These are phyloP conservation scores for Globia sparganii DNA, from an alignment of 2,888 invertebrate species.

Conservation along the genomic window DNA sequence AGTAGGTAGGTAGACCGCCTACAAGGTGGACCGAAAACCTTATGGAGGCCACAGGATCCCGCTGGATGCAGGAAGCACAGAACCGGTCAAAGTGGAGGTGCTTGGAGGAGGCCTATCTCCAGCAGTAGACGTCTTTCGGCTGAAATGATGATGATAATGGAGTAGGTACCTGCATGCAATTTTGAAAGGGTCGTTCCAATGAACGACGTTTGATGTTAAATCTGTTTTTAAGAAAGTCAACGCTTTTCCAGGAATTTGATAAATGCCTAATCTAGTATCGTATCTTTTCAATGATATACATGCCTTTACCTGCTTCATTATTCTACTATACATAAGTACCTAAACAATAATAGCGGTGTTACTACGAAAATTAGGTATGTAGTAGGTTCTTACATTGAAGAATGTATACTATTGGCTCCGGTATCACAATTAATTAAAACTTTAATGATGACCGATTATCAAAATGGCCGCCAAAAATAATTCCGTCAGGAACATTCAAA, in stretches of 20 bases:
- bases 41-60: too few species aligned
- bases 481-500: too few species aligned
- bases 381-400: neutral
- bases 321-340: neutral
- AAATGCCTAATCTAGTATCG: neutral
- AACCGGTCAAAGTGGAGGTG: too few species aligned
- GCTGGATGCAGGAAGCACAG: too few species aligned
- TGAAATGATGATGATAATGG: too few species aligned
- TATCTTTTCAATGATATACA: neutral
- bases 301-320: neutral
- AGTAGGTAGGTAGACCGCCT: neutral
- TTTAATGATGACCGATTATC: neutral
- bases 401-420: neutral
- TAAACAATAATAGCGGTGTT: neutral
- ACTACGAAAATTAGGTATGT: neutral
- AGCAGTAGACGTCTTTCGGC: too few species aligned
- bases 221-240: neutral
- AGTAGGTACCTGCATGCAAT: too few species aligned
- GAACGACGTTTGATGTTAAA: too few species aligned
- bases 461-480: neutral
- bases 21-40: too few species aligned
- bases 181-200: neutral
- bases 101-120: too few species aligned
- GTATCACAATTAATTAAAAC: neutral
- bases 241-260: neutral